A percentile compares a stretch with the other conserved stretches of the same genome.
Evolutionary conservation across 2,797 vertebrate species (phyloP).

Genomic region (Poliocrania exsul): DNA sequence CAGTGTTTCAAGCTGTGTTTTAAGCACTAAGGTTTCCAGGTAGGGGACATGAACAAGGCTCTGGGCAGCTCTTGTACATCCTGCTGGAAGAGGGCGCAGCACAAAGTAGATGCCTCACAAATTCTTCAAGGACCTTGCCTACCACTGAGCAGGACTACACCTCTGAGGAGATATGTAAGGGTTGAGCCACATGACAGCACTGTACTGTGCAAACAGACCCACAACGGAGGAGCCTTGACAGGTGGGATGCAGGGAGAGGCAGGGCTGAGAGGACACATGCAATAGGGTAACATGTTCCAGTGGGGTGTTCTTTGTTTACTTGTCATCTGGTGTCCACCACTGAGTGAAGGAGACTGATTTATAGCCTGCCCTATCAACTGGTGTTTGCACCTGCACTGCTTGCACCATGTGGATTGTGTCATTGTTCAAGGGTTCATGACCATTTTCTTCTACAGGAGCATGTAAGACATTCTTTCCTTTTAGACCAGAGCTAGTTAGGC

Average conservation of each 20-base stretch:
- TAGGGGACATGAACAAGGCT: background rate
- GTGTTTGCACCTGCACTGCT: background rate
- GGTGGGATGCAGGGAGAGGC: background rate
- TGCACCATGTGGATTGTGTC: background rate
- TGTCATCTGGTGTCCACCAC: background rate
- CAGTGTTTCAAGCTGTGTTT: background rate
- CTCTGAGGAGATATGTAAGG: rapidly evolving
- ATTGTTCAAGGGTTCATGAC: rapidly evolving
- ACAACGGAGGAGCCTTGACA: background rate
- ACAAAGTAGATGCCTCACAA: background rate
- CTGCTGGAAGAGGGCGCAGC: background rate
- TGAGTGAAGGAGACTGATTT: background rate
- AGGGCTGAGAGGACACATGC: background rate
- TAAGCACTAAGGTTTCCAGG: background rate
- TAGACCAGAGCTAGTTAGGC: background rate
- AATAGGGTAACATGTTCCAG: background rate
- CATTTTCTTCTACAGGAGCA: background rate
- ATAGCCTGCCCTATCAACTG: background rate
- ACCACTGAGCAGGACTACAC: background rate
- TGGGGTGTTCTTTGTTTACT: background rate
- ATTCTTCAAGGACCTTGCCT: background rate
- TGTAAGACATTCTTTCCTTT: background rate
- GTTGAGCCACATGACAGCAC: background rate
- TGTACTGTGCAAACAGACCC: background rate
- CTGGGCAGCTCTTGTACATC: background rate